Evolutionary conservation across 2,888 invertebrate genomes (phyloP).

Genomic region (Calameuta idolon): DNA sequence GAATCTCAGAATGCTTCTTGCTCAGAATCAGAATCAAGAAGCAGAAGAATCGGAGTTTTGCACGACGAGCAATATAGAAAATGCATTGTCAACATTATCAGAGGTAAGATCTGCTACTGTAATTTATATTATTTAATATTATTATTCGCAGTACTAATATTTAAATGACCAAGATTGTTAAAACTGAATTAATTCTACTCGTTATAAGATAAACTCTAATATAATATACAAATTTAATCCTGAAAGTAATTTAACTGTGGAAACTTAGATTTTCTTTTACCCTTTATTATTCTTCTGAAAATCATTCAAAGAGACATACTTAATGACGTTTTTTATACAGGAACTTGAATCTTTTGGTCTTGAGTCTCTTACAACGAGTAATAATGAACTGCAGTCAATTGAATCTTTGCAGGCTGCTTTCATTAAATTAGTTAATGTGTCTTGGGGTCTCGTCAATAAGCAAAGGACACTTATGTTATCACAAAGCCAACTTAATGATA

Average conservation of each 20-base stretch:
- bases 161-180: background rate
- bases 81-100: conserved; percentile 39
- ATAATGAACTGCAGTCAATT: conserved; percentile 26
- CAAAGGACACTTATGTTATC: conserved; percentile 40
- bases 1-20: conserved; percentile 29
- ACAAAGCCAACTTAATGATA: conserved; percentile 36
- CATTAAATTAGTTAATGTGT: conserved; percentile 38
- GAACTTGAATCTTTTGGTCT: conserved; percentile 47
- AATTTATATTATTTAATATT: background rate
- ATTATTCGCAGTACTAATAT: background rate
- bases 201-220: background rate
- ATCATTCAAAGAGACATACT: background rate
- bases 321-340: conserved; percentile 22
- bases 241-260: background rate
- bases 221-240: background rate
- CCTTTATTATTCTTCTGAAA: background rate
- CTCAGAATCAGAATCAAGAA: conserved; percentile 20
- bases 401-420: conserved; percentile 26
- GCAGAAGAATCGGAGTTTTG: conserved; percentile 34
- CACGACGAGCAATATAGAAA: conserved; percentile 38
- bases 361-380: conserved; percentile 16
- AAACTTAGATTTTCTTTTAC: background rate
- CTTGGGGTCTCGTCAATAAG: conserved; percentile 43
- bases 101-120: conserved; percentile 32
- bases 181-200: background rate